Evolutionary conservation across 2,113 vertebrate species (phyloP).

Genomic region (Phylloscopus trochilus): DNA sequence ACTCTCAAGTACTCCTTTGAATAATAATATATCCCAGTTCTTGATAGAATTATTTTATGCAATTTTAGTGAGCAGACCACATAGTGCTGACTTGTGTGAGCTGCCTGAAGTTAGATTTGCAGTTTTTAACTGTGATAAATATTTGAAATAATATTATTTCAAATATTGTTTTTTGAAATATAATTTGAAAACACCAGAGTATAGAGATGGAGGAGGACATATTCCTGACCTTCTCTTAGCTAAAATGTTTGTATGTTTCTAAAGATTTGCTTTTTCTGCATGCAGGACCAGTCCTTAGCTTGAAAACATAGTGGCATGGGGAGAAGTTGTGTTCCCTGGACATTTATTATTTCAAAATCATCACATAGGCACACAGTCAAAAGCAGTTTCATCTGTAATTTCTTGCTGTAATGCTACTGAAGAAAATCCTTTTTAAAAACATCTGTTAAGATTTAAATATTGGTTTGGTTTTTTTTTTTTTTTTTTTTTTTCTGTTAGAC

Average conservation of each 20-base stretch:
- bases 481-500: background rate
- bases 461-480: no score
- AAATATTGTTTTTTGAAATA: no score
- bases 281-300: background rate
- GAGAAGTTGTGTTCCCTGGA: background rate
- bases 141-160: background rate
- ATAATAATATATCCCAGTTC: background rate
- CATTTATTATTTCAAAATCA: background rate
- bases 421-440: rapidly evolving
- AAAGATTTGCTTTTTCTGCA: background rate
- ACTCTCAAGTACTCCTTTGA: background rate
- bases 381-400: background rate
- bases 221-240: background rate
- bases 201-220: background rate
- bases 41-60: background rate
- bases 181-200: background rate
- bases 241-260: background rate
- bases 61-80: background rate
- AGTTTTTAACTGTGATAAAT: background rate
- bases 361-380: background rate
- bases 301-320: background rate
- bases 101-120: background rate
- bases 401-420: background rate
- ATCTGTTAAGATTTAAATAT: background rate
- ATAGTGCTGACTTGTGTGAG: background rate